These are phyloP conservation scores for Aradophagus sp. DNA, from an alignment of 1,140 invertebrate species.

Conservation along the genomic window DNA sequence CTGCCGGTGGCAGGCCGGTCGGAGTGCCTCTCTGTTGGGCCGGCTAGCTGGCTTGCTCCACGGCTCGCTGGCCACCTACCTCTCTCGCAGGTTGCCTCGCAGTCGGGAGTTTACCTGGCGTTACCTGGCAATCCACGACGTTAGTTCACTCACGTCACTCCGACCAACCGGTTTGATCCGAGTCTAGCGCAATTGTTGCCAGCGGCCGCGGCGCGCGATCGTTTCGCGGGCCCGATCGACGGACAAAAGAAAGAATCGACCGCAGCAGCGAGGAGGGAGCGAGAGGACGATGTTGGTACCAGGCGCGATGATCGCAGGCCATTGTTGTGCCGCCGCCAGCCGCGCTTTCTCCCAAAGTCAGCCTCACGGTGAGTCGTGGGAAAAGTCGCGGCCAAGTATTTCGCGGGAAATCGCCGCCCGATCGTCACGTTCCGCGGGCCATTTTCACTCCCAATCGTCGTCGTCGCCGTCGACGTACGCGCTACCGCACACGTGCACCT, in stretches of 20 bases:
- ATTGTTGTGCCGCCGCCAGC: too few relatives aligned
- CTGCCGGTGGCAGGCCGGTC: constrained; percentile 32
- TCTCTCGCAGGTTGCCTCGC: constrained; percentile 57
- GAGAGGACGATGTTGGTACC: too few relatives aligned
- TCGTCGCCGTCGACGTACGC: background rate
- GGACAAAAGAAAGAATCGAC: too few relatives aligned
- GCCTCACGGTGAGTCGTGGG: too few relatives aligned
- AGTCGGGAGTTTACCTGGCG: constrained; percentile 71
- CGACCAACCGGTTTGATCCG: constrained; percentile 72
- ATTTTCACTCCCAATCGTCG: too few relatives aligned
- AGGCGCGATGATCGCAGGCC: too few relatives aligned
- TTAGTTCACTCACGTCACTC: constrained; percentile 75
- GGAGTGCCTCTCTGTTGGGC: constrained; percentile 43
- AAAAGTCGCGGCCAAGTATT: too few relatives aligned
- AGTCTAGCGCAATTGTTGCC: constrained; percentile 52
- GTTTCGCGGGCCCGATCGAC: too few relatives aligned
- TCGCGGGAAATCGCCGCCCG: too few relatives aligned
- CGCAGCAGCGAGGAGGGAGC: too few relatives aligned
- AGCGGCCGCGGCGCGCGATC: too few relatives aligned
- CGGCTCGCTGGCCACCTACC: constrained; percentile 58
- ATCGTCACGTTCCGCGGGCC: too few relatives aligned
- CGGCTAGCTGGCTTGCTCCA: constrained; percentile 54
- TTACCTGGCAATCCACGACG: constrained; percentile 71
- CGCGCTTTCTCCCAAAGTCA: constrained; percentile 23
- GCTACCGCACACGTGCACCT: constrained; percentile 20